Evolutionary conservation across 1,140 invertebrate species (phyloP).

Genomic region (Trialeurodes vaporariorum): DNA sequence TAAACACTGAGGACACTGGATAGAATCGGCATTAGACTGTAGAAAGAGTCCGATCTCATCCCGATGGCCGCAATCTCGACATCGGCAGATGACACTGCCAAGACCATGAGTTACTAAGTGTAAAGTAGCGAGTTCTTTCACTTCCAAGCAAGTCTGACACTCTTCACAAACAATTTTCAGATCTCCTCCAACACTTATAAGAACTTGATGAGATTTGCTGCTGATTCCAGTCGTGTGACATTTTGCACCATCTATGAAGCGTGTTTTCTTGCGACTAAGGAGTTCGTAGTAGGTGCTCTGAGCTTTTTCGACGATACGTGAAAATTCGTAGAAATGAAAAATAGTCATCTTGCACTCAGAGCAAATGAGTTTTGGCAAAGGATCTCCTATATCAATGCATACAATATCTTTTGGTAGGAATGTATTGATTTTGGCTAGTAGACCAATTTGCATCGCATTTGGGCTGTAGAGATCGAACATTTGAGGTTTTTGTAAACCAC

Average conservation of each 20-base stretch:
- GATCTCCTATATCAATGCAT: conserved; percentile 16
- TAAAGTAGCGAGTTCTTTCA: conserved; percentile 17
- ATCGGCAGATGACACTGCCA: conserved; percentile 21
- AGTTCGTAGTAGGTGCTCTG: conserved; percentile 10
- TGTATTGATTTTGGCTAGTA: conserved; percentile 16
- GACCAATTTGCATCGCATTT: conserved; percentile 6
- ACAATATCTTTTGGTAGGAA: conserved; percentile 19
- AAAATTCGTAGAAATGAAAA: conserved; percentile 21
- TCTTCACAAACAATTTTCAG: conserved; percentile 18
- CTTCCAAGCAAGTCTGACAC: conserved; percentile 16
- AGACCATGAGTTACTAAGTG: conserved; percentile 23
- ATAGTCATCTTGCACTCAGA: conserved; percentile 19
- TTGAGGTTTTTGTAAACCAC: conserved; percentile 15
- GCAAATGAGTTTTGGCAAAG: conserved; percentile 20
- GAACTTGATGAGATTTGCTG: not conserved
- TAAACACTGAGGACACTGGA: conserved; percentile 11
- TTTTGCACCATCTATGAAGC: not conserved
- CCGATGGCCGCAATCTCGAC: conserved; percentile 19
- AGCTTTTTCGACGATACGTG: conserved; percentile 19
- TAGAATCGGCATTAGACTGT: conserved; percentile 4
- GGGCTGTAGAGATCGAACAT: conserved; percentile 10
- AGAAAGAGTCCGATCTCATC: conserved; percentile 19
- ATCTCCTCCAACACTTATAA: conserved; percentile 17
- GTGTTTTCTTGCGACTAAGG: not conserved
- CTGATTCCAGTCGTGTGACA: conserved; percentile 8